Base-by-base conservation (phyloP, 2,113 vertebrate genomes). In the Bothrops jararaca region DNA sequence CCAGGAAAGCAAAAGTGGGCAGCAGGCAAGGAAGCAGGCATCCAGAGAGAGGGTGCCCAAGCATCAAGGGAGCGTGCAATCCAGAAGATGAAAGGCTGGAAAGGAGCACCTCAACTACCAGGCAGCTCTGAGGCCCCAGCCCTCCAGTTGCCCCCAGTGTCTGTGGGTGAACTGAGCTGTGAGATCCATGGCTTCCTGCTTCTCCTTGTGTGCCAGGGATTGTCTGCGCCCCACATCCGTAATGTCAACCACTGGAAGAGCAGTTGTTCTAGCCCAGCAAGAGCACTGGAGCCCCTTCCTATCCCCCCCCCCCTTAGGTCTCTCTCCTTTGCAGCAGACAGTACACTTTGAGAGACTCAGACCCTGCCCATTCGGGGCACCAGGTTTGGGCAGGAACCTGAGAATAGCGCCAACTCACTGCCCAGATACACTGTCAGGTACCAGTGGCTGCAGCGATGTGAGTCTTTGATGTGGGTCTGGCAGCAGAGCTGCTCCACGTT, bases 381-480 rank as follows among this genome's bases (percentile, higher is more conserved):
- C 98, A 97, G 92, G 98, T 98, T n/a, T n/a, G 95, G 98, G 98
- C 95, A 97, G 98, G 93, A 98, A 98, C 96, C 97, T 98, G 97
- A 98, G 98, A 95, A 99, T n/a, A 98, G 95, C 98, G 98, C 95
- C 98, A 98, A 98, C 96, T 98, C 98, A 74, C 97, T 99, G 95
- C 99, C 99, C 97, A 98, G 98, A 98, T n/a, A 99, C 98, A 3
- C 98, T 99, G 95, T 98, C 98, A 99, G 99, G 99, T 99, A 99
- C 94, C 96, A 86, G 80, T 93, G 92, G 89, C 92, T 96, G 97
- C 96, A n/a, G n/a, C n/a, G n/a, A n/a, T n/a, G n/a, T n/a, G n/a
- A n/a, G n/a, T n/a, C n/a, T n/a, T n/a, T n/a, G n/a, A n/a, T 93
- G 95, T 80, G 54, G 54, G 42, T 7, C 52, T 12, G 3, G 58